Evolutionary conservation across 2,888 invertebrate genomes (phyloP), one percentile per base, ranked within the genome.

Genomic region (Piscicola geometra): DNA sequence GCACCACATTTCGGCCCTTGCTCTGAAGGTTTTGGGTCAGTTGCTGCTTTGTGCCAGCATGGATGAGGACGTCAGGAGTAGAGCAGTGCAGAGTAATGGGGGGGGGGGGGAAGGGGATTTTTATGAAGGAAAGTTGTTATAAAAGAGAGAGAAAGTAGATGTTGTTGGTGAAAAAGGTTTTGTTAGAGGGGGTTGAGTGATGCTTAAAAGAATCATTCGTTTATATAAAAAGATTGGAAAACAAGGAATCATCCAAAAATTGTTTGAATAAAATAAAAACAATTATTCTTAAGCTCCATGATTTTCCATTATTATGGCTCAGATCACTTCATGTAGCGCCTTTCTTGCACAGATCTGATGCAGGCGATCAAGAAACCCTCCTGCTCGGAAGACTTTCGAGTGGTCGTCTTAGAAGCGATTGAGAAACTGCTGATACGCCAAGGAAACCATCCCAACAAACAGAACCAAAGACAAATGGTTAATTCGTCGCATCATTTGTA

Each of bases 371-470:
- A 25, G n/a, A 5, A 21, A 25, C 60, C 60, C 21, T 25, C n/a
- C 25, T 56, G n/a, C n/a, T 3, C 3, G 3, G 60, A 56, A 18
- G 60, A 56, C 25, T 25, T 56, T 5, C 9, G 5, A n/a, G 60
- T 21, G 9, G 60, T 56, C n/a, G 25, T 56, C 60, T 56, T 56
- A n/a, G 25, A 5, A 25, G n/a, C 60, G 15, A 5, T 56, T n/a
- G n/a, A 56, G 5, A 56, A 56, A n/a, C 5, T 56, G 21, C 5
- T 56, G 3, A 18, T 56, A 56, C 60, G 60, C n/a, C 5, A 56
- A 15, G 60, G 60, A 56, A 56, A 56, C 60, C n/a, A 56, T 21
- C 60, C 60, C 60, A 56, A 25, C 21, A 56, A 56, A 56, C 60
- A 56, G n/a, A 3, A 25, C 5, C 60, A 56, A 25, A 18, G n/a